Conservation (phyloP, 2,797 vertebrate species). For the Phaenicophaeus curvirostris region DNA sequence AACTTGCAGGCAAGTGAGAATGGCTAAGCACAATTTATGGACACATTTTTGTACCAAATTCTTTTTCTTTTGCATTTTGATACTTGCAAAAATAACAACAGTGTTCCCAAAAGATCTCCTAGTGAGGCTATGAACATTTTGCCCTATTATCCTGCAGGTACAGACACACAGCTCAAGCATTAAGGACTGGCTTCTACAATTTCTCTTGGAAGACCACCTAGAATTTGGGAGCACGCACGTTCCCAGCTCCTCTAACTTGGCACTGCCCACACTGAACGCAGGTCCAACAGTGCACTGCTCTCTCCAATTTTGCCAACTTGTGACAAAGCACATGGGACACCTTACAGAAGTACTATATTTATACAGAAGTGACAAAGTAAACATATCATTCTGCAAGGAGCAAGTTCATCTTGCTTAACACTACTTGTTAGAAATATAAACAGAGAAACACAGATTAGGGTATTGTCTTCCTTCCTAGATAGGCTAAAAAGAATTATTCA, state of each 20-base stretch:
- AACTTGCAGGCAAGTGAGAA: not conserved
- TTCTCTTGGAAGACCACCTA: not conserved
- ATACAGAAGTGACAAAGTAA: not conserved
- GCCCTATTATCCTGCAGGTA: not conserved
- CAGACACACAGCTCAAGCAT: not conserved
- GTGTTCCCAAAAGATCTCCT: not conserved
- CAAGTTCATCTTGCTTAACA: not conserved
- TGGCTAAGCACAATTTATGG: not conserved
- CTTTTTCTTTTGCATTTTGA: not conserved
- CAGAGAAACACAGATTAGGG: not conserved
- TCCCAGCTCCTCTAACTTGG: not conserved
- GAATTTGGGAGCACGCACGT: not conserved
- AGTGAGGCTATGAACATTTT: fast-evolving
- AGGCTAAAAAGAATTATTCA: not conserved
- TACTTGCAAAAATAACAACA: not conserved
- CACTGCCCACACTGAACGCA: fast-evolving
- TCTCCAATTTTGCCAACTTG: not conserved
- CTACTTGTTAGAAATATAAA: not conserved
- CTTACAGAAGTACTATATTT: not conserved
- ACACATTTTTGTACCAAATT: not conserved
- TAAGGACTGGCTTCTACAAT: fast-evolving
- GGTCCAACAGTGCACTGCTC: not conserved
- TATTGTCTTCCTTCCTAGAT: not conserved
- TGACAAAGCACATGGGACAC: not conserved
- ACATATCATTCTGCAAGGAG: not conserved